Evolutionary conservation across 2,113 vertebrate genomes (phyloP).

Genomic region (Tychaedon coryphoeus): DNA sequence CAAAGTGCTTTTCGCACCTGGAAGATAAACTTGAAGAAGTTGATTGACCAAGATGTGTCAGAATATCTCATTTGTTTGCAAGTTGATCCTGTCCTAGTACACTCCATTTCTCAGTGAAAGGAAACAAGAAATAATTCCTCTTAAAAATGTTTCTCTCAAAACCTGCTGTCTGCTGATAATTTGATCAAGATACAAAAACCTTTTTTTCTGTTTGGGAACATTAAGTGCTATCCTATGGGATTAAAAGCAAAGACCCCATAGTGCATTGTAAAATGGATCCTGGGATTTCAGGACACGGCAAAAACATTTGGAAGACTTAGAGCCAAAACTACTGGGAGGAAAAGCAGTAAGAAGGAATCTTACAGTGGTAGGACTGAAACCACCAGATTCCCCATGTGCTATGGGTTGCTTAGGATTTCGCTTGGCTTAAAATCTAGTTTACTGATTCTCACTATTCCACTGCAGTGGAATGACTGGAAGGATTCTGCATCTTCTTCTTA

Average conservation of each 20-base stretch:
- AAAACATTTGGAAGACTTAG: background rate
- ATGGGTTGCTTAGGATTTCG: background rate
- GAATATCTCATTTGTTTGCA: background rate
- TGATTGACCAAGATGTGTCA: background rate
- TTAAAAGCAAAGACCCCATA: background rate
- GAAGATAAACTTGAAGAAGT: background rate
- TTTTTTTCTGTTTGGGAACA: background rate
- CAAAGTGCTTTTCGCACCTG: background rate
- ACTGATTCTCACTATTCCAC: background rate
- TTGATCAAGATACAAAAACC: background rate
- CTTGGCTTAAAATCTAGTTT: background rate
- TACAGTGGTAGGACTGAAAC: background rate
- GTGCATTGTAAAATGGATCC: background rate
- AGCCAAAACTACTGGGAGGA: background rate
- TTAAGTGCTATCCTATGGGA: background rate
- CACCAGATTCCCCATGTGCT: background rate
- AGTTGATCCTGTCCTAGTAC: background rate
- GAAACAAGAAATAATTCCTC: background rate
- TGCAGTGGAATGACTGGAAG: background rate
- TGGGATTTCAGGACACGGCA: background rate
- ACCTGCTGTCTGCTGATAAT: background rate
- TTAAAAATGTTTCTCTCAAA: background rate
- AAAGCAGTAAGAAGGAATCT: background rate
- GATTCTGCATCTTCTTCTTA: background rate
- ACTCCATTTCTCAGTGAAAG: background rate